A percentile compares a stretch with the other conserved stretches of the same genome.
phyloP scores from a whole-genome alignment of 2,888 invertebrate species.

The Villa cingulata region DNA sequence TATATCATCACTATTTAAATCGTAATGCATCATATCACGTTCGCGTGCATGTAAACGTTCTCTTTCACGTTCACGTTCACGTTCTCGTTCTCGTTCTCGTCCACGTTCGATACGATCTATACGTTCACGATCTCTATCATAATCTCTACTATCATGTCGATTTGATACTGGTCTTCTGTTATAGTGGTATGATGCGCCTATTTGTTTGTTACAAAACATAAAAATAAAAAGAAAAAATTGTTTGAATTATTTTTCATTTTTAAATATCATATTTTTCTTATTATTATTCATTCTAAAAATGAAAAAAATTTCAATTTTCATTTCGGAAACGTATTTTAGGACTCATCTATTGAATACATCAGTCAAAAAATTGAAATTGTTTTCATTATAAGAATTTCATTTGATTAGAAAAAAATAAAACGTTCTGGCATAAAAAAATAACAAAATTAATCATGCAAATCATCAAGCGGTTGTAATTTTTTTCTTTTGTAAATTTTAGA shows the following conservation, averaged over 20 bases:
- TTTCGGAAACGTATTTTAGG: too few species aligned
- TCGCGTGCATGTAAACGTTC: conserved; percentile 33
- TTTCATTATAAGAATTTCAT: too few species aligned
- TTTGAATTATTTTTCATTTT: neutral
- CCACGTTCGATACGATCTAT: conserved; percentile 12
- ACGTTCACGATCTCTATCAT: conserved; percentile 22
- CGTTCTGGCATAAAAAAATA: too few species aligned
- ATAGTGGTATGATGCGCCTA: conserved; percentile 35
- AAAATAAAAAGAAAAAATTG: neutral
- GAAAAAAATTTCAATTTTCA: too few species aligned
- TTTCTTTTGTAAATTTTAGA: too few species aligned
- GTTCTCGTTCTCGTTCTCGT: conserved; percentile 19
- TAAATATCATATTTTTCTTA: too few species aligned
- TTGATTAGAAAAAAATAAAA: too few species aligned
- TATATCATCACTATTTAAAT: conserved; percentile 34
- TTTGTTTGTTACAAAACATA: conserved; percentile 1
- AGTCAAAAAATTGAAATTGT: too few species aligned
- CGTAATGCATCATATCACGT: conserved; percentile 35
- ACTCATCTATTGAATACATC: too few species aligned
- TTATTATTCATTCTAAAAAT: too few species aligned
- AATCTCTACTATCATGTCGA: conserved; percentile 27
- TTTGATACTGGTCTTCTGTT: conserved; percentile 30
- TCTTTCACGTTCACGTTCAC: conserved; percentile 25
- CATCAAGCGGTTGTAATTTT: too few species aligned
- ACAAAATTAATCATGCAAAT: too few species aligned